Evolutionary conservation across 1,140 invertebrate species (phyloP).

Genomic region (Eupeodes corollae): DNA sequence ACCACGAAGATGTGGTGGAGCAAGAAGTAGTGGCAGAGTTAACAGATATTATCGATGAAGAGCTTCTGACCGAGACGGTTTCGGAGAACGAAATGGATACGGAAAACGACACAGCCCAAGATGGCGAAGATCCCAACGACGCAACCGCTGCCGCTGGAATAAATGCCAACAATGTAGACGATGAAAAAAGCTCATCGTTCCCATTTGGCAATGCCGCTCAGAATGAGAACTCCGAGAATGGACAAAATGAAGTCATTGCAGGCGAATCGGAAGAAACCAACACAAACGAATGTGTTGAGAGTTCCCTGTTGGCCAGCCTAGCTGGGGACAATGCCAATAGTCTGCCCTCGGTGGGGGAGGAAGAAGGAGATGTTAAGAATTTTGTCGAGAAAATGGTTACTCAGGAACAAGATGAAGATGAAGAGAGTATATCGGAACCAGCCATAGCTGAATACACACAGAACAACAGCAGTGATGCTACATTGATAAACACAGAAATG

Average conservation of each 20-base stretch:
- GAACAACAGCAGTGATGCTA: conserved; percentile 25
- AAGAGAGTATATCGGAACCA: conserved; percentile 20
- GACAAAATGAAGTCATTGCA: conserved; percentile 8
- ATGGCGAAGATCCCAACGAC: conserved; percentile 5
- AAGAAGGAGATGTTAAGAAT: conserved; percentile 16
- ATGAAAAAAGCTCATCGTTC: conserved; percentile 34
- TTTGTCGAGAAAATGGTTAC: conserved; percentile 19
- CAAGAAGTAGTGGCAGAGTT: conserved; percentile 2
- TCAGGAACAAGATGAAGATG: conserved; percentile 11
- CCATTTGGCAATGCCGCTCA: conserved; percentile 27
- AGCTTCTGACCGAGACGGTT: conserved; percentile 1
- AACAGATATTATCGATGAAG: conserved; percentile 5
- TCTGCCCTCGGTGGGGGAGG: conserved; percentile 37
- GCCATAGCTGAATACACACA: conserved; percentile 21
- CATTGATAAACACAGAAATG: conserved; percentile 52
- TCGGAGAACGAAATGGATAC: conserved; percentile 18
- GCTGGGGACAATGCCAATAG: conserved; percentile 37
- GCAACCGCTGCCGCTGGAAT: background rate
- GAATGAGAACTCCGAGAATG: conserved; percentile 30
- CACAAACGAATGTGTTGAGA: conserved; percentile 17
- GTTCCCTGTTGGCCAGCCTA: conserved; percentile 27
- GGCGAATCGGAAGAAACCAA: conserved; percentile 1
- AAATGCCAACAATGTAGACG: conserved; percentile 10
- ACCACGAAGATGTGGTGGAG: background rate
- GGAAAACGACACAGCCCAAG: conserved; percentile 16